A percentile compares a stretch with the other conserved stretches of the same genome.
Conservation (phyloP, 1,140 invertebrate genomes). For the Bombyx mori region ASM3026992v2 NC_085118.1:11933501-11934000, state of each 20-base stretch:
- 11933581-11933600: neutral
- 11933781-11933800: slow-evolving; percentile 7
- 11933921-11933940: slow-evolving; percentile 1
- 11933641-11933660: neutral
- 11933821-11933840: slow-evolving; percentile 99
- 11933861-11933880: slow-evolving; percentile 95
- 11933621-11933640: no score
- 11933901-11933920: slow-evolving; percentile 1
- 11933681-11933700: neutral
- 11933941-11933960: slow-evolving; percentile 67
- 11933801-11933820: slow-evolving; percentile 92
- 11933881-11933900: slow-evolving; percentile 18
- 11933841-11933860: slow-evolving; percentile 92
- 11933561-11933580: neutral
- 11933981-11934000: slow-evolving; percentile 58
- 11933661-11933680: no score
- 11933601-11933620: no score
- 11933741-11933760: neutral
- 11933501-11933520: slow-evolving; percentile 91
- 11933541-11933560: neutral
- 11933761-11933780: neutral
- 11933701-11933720: neutral
- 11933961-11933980: slow-evolving; percentile 57
- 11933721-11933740: neutral
- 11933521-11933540: slow-evolving; percentile 23